Conservation (phyloP, 2,888 invertebrate genomes). For the Nowickia ferox region DNA sequence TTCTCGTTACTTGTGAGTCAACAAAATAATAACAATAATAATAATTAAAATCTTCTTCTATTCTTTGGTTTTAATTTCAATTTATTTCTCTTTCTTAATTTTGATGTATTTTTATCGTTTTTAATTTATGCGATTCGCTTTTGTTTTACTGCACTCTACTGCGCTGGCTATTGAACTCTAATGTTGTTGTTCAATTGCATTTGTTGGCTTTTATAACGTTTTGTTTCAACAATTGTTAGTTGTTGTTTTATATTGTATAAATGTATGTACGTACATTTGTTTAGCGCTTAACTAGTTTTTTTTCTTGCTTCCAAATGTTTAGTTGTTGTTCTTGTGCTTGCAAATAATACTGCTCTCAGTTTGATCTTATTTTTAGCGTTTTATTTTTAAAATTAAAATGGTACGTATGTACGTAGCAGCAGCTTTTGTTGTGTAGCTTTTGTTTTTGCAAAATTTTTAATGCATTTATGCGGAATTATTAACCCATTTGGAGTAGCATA, state of each 20-base stretch:
- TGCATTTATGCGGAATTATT: constrained; percentile 46
- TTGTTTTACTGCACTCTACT: constrained; percentile 63
- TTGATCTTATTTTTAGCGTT: constrained; percentile 53
- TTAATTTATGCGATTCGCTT: constrained; percentile 14
- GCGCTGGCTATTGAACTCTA: constrained; percentile 61
- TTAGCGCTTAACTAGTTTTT: constrained; percentile 42
- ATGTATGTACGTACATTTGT: neutral
- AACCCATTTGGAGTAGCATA: constrained; percentile 2
- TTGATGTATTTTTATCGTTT: constrained; percentile 7
- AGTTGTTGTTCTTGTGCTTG: neutral
- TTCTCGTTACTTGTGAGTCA: constrained; percentile 44
- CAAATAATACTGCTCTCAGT: constrained; percentile 33
- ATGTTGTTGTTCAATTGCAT: constrained; percentile 55
- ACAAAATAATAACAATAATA: constrained; percentile 16
- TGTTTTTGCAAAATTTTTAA: constrained; percentile 40
- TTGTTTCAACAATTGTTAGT: constrained; percentile 41
- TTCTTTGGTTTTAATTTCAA: constrained; percentile 1
- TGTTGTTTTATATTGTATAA: neutral
- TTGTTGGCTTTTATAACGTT: constrained; percentile 65
- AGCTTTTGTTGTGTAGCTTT: constrained; percentile 11
- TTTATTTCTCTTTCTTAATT: constrained; percentile 12
- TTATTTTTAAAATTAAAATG: constrained; percentile 32
- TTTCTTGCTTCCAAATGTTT: constrained; percentile 33
- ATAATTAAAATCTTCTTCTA: neutral
- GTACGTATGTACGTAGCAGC: neutral